Evolutionary conservation across 2,797 vertebrate genomes (phyloP).

Genomic region (Paratrypauchen microcephalus): DNA sequence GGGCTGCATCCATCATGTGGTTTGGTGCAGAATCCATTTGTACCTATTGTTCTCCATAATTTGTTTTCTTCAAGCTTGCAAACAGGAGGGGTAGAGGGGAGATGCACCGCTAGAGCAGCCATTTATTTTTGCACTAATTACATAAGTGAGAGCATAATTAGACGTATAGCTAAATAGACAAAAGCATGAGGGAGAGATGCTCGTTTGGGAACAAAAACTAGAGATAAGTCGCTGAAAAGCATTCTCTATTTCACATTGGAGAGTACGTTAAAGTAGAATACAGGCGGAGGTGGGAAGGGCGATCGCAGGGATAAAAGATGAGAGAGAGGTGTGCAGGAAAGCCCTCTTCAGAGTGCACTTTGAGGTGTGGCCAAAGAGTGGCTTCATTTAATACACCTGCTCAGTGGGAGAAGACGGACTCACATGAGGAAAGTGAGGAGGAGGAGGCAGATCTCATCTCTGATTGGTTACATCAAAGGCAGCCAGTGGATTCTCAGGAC

Average conservation of each 20-base stretch:
- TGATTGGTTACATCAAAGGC: slow-evolving; percentile 68
- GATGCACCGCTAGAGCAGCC: slow-evolving; percentile 59
- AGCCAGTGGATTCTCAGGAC: slow-evolving; percentile 49
- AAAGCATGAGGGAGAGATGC: slow-evolving; percentile 55
- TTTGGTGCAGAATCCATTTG: slow-evolving; percentile 78
- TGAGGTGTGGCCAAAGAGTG: slow-evolving; percentile 69
- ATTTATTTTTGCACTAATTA: slow-evolving; percentile 78
- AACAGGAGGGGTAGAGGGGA: slow-evolving; percentile 51
- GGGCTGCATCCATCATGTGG: slow-evolving; percentile 74
- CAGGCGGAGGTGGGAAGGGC: slow-evolving; percentile 50
- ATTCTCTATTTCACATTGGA: slow-evolving; percentile 55
- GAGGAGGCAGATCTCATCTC: slow-evolving; percentile 53
- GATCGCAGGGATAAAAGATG: slow-evolving; percentile 67
- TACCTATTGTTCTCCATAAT: slow-evolving; percentile 79
- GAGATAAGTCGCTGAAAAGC: slow-evolving; percentile 46
- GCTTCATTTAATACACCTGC: slow-evolving; percentile 73
- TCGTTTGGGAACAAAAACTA: slow-evolving; percentile 54
- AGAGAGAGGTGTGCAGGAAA: slow-evolving; percentile 67
- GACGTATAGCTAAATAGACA: slow-evolving; percentile 75
- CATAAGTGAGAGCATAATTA: slow-evolving; percentile 79
- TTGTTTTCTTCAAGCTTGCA: slow-evolving; percentile 72
- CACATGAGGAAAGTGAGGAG: slow-evolving; percentile 50
- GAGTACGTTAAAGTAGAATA: slow-evolving; percentile 56
- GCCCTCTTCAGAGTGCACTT: slow-evolving; percentile 69
- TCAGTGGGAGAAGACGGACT: slow-evolving; percentile 55